phyloP scores from a whole-genome alignment of 2,797 vertebrate species.

The Rhinogobio ventralis region DNA sequence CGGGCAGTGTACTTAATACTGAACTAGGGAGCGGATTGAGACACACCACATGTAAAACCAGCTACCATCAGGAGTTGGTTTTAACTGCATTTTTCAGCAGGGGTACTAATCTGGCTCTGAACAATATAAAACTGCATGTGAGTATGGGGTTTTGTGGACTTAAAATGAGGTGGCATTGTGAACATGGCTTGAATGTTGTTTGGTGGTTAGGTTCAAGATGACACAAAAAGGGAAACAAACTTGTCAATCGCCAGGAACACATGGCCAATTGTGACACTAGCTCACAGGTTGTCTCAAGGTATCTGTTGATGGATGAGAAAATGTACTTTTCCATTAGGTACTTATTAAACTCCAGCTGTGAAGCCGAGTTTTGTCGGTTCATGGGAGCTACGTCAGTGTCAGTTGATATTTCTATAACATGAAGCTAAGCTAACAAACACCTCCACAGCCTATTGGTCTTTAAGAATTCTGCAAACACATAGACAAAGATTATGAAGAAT shows the following conservation, averaged over 20 bases:
- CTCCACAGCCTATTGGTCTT: neutral
- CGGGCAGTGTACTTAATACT: neutral
- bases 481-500: neutral
- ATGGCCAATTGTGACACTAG: neutral
- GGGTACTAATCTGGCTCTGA: neutral
- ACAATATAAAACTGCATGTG: neutral
- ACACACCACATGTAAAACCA: conserved; percentile 4
- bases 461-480: neutral
- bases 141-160: conserved; percentile 19
- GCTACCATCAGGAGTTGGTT: conserved; percentile 1
- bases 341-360: conserved; percentile 34
- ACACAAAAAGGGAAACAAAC: conserved; percentile 1
- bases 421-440: conserved; percentile 28
- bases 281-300: neutral
- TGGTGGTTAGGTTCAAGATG: conserved; percentile 27
- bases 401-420: conserved; percentile 24
- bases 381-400: conserved; percentile 15
- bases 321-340: conserved; percentile 6
- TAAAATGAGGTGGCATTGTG: conserved; percentile 19
- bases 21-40: neutral
- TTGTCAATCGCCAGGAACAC: neutral
- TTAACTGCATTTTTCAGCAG: neutral
- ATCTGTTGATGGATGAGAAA: conserved; percentile 16
- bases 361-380: neutral
- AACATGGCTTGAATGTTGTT: conserved; percentile 44